A percentile compares a stretch with the other conserved stretches of the same genome.
phyloP scores from a whole-genome alignment of 2,797 vertebrate species.

The Alcedo quadribrachys region DNA sequence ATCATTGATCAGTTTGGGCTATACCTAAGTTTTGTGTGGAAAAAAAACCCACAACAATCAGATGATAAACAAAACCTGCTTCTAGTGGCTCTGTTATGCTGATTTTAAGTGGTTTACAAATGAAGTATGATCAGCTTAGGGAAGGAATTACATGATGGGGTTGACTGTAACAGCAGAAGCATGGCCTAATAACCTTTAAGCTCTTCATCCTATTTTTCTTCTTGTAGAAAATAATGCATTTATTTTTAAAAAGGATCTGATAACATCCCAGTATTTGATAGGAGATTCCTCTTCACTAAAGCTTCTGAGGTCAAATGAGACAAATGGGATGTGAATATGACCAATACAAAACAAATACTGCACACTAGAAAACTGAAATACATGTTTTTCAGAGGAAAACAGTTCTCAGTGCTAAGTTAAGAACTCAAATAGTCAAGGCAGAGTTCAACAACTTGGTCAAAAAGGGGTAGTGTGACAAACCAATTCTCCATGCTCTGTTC shows the following conservation, averaged over 20 bases:
- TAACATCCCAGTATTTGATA: background rate
- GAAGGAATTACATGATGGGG: background rate
- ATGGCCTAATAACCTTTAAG: background rate
- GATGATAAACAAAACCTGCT: background rate
- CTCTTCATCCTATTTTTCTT: background rate
- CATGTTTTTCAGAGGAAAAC: background rate
- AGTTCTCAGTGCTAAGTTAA: background rate
- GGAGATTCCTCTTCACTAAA: background rate
- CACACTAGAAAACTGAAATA: background rate
- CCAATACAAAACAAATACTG: background rate
- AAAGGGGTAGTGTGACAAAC: background rate
- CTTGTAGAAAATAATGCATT: background rate
- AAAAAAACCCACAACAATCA: background rate
- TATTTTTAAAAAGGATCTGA: background rate
- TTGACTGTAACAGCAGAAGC: background rate
- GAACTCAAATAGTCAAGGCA: background rate
- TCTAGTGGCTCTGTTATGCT: background rate
- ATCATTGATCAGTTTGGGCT: background rate
- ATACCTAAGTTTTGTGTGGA: background rate
- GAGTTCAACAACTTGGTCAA: background rate
- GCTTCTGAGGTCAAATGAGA: background rate
- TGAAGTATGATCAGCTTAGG: background rate
- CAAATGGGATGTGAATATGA: background rate
- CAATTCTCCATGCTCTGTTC: background rate
- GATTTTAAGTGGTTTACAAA: background rate